These are phyloP conservation scores for Centropristis striata DNA, from an alignment of 2,113 vertebrate species.

Conservation along the genomic window DNA sequence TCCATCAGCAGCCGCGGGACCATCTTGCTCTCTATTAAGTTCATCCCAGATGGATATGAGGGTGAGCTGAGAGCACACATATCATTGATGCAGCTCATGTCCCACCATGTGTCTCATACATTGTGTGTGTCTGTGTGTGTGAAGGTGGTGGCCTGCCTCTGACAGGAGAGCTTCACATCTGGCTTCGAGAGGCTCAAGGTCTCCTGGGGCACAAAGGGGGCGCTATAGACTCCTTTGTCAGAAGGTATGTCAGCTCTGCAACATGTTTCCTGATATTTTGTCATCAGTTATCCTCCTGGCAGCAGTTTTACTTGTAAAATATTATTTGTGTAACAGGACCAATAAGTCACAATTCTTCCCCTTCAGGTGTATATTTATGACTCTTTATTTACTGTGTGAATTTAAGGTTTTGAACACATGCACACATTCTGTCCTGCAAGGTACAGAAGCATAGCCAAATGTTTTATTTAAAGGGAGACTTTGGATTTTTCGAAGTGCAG, in stretches of 20 bases:
- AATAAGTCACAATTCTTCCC: neutral
- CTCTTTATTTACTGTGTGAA: neutral
- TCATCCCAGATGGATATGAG: slow-evolving; percentile 87
- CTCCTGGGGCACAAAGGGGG: slow-evolving; percentile 89
- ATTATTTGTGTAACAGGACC: neutral
- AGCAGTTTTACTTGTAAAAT: neutral
- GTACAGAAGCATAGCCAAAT: neutral
- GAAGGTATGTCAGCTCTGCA: slow-evolving; percentile 86
- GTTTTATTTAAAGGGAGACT: neutral
- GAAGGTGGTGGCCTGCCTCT: slow-evolving; percentile 88
- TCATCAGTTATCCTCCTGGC: neutral
- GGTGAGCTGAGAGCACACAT: slow-evolving; percentile 83
- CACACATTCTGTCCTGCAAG: neutral
- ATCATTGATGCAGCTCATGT: neutral
- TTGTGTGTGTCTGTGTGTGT: slow-evolving; percentile 30
- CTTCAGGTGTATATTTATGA: neutral
- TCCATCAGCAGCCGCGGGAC: slow-evolving; percentile 87
- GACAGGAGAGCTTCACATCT: slow-evolving; percentile 96
- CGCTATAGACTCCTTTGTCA: slow-evolving; percentile 88
- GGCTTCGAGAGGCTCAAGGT: slow-evolving; percentile 92
- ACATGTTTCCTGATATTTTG: neutral
- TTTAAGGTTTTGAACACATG: neutral
- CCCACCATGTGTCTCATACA: neutral
- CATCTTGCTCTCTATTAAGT: slow-evolving; percentile 91
- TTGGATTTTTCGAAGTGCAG: too few relatives aligned